Evolutionary conservation across 1,140 invertebrate species (phyloP), one percentile per base, ranked within the genome.

Genomic region (Amyelois transitella): DNA sequence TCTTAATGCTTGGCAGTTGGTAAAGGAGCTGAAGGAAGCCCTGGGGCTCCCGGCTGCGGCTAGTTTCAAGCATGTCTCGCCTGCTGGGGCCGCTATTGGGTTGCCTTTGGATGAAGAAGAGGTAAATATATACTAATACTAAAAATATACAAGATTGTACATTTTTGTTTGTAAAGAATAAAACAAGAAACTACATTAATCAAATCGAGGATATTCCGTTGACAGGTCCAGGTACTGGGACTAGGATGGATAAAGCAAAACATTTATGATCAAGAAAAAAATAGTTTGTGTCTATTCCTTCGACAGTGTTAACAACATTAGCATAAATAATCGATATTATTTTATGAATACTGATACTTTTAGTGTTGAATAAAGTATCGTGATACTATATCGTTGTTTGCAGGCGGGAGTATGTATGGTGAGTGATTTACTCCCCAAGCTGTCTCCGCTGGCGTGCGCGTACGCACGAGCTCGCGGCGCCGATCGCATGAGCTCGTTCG

Each of bases 401-500:
- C 90, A 97, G 90, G 95, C 96, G 1, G 94, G 94, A 76, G 88
- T 99, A 0, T 99, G 97, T 75, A 97, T 98, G 94, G 98, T 99
- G 1, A 93, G 96, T 58, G 98, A 99, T 86, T 72, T 99, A 18
- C 75, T 88, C 0, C 86, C 92, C 18, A 86, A 91, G 50, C 85
- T 99, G 45, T 94, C 96, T 4, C 97, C 97, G 0, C 66, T 99
- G n/a, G 97, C 98, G 0, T 92, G 91, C 8, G 98, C 98, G 1
- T 99, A 99, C 89, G 98, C 97, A 0, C 89, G 98, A 59, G 98
- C 98, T 0, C 91, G 98, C 86, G 97, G 98, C 25, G 98, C 98
- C 14, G 98, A 99, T 86, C 92, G 98, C 52, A 99, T 99, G 98
- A 99, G 97, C 4, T 99, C 98, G 8, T 99, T 99, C 88, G 98